Conservation (phyloP, 2,888 invertebrate genomes). For the Heteropelma amictum region DNA sequence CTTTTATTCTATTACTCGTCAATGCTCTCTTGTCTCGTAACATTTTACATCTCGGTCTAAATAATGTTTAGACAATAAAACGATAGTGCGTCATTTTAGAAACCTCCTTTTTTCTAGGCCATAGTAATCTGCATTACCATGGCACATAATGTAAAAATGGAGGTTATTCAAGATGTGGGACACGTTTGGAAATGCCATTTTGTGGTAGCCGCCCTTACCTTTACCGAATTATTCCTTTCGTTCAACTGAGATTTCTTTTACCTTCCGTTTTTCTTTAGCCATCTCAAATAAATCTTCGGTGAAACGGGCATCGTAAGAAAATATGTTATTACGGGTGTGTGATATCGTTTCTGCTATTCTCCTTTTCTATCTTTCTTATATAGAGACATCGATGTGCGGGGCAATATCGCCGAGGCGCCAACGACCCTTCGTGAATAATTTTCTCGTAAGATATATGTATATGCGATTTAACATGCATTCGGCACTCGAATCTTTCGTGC, state of each 20-base stretch:
- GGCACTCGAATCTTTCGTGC: conserved; percentile 65
- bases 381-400: conserved; percentile 68
- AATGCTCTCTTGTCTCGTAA: conserved; percentile 2
- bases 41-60: not conserved
- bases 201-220: conserved; percentile 58
- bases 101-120: conserved; percentile 37
- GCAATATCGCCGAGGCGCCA: conserved; percentile 61
- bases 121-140: conserved; percentile 70
- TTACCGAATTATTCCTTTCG: conserved; percentile 20
- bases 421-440: conserved; percentile 67
- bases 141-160: conserved; percentile 66
- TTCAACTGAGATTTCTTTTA: conserved; percentile 15
- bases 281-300: conserved; percentile 29
- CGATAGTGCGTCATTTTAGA: conserved; percentile 12
- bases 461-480: conserved; percentile 37
- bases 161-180: conserved; percentile 68
- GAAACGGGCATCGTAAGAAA: conserved; percentile 48
- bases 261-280: not conserved
- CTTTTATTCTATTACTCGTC: not conserved
- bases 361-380: conserved; percentile 50
- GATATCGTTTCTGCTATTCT: conserved; percentile 64
- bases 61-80: conserved; percentile 29
- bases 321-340: conserved; percentile 70
- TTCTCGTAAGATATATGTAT: conserved; percentile 67
- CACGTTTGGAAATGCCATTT: conserved; percentile 69